Percentiles rank a stretch among this genome's conserved stretches.
These are phyloP conservation scores for Lepidonotus clava DNA, from an alignment of 2,888 invertebrate species.

Conservation along the genomic window DNA sequence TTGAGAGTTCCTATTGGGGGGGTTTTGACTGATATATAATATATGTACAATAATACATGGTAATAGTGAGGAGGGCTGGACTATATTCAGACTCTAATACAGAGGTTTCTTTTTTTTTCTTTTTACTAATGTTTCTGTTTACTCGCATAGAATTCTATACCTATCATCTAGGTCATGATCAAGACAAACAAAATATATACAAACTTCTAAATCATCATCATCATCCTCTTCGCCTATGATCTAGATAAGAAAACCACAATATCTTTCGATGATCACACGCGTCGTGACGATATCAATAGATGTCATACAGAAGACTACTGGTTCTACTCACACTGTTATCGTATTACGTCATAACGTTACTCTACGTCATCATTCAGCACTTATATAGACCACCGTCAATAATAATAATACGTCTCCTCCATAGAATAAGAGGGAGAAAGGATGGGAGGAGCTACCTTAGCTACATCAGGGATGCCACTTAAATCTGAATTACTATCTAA, in stretches of 20 bases:
- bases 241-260: constrained; percentile 48
- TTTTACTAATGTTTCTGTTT: background rate
- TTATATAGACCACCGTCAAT: too few relatives aligned
- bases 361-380: too few relatives aligned
- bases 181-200: constrained; percentile 49
- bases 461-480: too few relatives aligned
- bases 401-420: too few relatives aligned
- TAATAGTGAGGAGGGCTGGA: background rate
- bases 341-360: too few relatives aligned
- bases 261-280: constrained; percentile 27
- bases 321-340: constrained; percentile 16
- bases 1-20: constrained; percentile 21
- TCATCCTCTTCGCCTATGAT: constrained; percentile 48
- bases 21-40: constrained; percentile 12
- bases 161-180: constrained; percentile 26
- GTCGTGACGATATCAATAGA: constrained; percentile 26
- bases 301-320: background rate
- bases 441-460: too few relatives aligned
- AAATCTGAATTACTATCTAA: too few relatives aligned
- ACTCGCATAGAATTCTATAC: constrained; percentile 46
- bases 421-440: too few relatives aligned
- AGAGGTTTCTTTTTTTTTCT: background rate
- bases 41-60: background rate
- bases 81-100: constrained; percentile 28
- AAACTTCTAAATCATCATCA: constrained; percentile 52